Conservation (phyloP, 2,113 vertebrate genomes). For the Phaethon lepturus region DNA sequence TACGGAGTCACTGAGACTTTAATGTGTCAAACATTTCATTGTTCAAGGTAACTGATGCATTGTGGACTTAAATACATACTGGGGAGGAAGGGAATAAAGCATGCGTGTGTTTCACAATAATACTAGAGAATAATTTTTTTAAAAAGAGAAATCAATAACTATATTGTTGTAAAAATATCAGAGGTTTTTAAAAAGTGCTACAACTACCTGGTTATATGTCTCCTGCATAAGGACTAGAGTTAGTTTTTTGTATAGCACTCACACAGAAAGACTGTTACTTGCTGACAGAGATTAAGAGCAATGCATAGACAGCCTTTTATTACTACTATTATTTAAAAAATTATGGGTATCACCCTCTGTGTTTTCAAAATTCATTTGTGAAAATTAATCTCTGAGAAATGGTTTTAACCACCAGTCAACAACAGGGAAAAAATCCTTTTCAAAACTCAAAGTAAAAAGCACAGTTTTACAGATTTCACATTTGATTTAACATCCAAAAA, state of each 20-base stretch:
- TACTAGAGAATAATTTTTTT: neutral
- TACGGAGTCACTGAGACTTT: neutral
- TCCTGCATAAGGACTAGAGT: neutral
- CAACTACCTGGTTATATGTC: neutral
- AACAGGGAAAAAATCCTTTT: constrained; percentile 42
- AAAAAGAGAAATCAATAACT: neutral
- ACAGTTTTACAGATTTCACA: constrained; percentile 79
- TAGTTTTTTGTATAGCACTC: constrained; percentile 1
- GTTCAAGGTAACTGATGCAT: neutral
- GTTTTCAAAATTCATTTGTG: constrained; percentile 55
- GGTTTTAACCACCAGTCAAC: constrained; percentile 39
- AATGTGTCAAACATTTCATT: neutral
- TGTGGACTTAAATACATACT: neutral
- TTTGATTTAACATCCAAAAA: constrained; percentile 81
- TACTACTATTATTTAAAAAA: neutral
- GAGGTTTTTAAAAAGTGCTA: neutral
- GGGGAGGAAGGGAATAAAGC: neutral
- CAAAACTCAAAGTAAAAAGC: constrained; percentile 62
- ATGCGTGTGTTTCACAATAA: neutral
- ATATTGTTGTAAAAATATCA: neutral
- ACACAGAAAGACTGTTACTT: constrained; percentile 34
- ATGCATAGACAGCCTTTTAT: constrained; percentile 18
- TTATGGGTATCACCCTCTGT: neutral
- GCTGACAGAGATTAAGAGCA: constrained; percentile 45
- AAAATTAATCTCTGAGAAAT: constrained; percentile 71